Evolutionary conservation across 1,140 invertebrate genomes (phyloP), one percentile per base, ranked within the genome.

Genomic region (Pseudomyrmex dendroicus): DNA sequence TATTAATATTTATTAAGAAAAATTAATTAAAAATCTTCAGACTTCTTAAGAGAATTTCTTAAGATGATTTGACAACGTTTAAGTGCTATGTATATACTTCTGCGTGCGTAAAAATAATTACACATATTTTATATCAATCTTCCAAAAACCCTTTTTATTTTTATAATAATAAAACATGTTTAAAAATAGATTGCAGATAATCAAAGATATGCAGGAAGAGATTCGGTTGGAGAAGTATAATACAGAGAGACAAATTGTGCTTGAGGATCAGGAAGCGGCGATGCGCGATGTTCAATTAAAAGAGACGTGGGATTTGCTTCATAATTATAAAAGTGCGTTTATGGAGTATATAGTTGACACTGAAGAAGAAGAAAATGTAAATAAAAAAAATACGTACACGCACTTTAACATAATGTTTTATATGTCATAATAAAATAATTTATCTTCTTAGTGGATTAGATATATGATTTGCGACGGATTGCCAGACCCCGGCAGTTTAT

Each of bases 401-500:
- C 5, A 2, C 1, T 1, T 13, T 12, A 35, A n/a, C 3, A 22
- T 9, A 22, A 57, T 8, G 25, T 17, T 12, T 25, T 9, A 57
- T 1, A 10, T 48, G 22, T 67, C 25, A 68, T n/a, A 80, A 44
- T 5, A 0, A 35, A n/a, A 13, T 56, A 82, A 77, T 73, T 73
- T 50, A 35, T 35, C 5, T 35, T 91, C 94, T 46, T 88, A 96
- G 92, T 96, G 96, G 96, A 82, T 94, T 46, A 94, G 95, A 52
- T 96, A 95, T 83, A 93, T 96, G 91, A 94, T 94, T 9, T 96
- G 96, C 86, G 95, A 96, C 67, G 95, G 96, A 25, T 91, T 96
- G n/a, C 96, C 96, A 0, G 95, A 96, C 90, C 95, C 96, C 0
- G 92, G 91, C 2, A 93, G 94, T 84, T 91, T 95, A 12, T 92